Conservation (phyloP, 2,113 vertebrate genomes). For the Albula glossodonta region DNA sequence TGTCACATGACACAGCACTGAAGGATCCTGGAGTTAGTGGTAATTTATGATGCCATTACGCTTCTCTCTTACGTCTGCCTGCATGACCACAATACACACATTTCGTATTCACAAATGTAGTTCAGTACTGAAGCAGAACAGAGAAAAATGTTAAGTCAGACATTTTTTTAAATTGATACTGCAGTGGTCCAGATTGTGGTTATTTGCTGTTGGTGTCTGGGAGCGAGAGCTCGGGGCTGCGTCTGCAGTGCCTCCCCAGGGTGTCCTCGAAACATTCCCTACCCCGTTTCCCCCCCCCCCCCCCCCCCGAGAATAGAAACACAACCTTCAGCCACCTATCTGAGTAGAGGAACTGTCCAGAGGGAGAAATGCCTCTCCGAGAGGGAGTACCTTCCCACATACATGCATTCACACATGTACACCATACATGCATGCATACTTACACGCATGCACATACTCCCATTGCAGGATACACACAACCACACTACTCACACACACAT, state of each 20-base stretch:
- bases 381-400: too few species aligned
- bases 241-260: not conserved
- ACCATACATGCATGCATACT: too few species aligned
- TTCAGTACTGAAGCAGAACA: not conserved
- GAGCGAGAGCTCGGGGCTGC: not conserved
- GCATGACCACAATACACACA: not conserved
- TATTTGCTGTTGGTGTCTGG: not conserved
- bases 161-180: not conserved
- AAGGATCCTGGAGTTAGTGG: conserved; percentile 12
- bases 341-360: too few species aligned
- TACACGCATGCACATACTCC: too few species aligned
- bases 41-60: conserved; percentile 16
- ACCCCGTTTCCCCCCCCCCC: too few species aligned
- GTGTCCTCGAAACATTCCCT: too few species aligned
- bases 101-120: not conserved
- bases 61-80: not conserved
- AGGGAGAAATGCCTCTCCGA: too few species aligned
- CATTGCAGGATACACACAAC: too few species aligned
- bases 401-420: too few species aligned
- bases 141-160: not conserved
- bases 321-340: not conserved
- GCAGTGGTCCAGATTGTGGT: not conserved
- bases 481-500: too few species aligned
- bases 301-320: not conserved
- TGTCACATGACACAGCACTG: not conserved